Evolutionary conservation across 2,113 vertebrate species (phyloP).

Genomic region (Phoxinus phoxinus): DNA sequence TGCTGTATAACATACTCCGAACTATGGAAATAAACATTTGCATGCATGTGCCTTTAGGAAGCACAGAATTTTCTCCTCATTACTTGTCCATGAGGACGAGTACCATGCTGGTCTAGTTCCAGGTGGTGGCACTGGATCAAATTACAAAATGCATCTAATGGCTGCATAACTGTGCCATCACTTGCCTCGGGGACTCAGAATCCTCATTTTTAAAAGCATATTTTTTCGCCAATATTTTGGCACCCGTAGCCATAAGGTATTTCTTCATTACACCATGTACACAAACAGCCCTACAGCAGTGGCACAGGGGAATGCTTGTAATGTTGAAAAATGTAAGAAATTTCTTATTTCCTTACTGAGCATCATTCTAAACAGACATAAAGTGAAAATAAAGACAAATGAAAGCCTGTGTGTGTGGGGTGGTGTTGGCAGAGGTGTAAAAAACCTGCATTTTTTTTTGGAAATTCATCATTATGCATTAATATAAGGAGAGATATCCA

Average conservation of each 20-base stretch:
- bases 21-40: neutral
- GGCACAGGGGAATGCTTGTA: neutral
- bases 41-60: neutral
- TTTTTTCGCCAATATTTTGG: neutral
- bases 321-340: neutral
- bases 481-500: no score
- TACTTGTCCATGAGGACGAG: conserved; percentile 14
- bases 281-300: conserved; percentile 4
- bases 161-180: neutral
- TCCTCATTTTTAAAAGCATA: conserved; percentile 24
- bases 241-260: neutral
- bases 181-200: neutral
- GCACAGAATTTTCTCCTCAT: conserved; percentile 6
- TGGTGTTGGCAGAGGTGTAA: neutral
- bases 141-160: conserved; percentile 38
- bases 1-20: neutral
- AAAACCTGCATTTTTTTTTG: no score
- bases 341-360: conserved; percentile 8
- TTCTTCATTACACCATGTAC: conserved; percentile 22
- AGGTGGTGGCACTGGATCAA: conserved; percentile 16
- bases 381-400: conserved; percentile 24
- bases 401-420: neutral
- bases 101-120: conserved; percentile 9
- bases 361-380: neutral
- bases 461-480: no score